These are phyloP conservation scores for Oppia nitens DNA, from an alignment of 1,140 invertebrate species.

Conservation along the genomic window DNA sequence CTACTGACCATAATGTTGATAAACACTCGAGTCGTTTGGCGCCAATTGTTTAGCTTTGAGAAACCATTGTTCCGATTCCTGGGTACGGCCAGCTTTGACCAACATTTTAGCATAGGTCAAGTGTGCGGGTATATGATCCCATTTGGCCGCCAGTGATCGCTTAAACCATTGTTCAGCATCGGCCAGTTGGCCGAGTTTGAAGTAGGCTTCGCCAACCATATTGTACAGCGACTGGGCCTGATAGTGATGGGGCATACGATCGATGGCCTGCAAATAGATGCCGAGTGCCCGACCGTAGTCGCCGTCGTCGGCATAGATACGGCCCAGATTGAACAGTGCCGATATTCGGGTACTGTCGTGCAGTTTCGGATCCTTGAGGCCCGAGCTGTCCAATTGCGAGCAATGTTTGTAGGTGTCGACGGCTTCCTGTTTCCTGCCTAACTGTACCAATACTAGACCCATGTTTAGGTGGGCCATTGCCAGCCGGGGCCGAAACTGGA, in stretches of 20 bases:
- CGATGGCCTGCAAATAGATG: conserved; percentile 69
- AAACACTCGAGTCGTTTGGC: conserved; percentile 59
- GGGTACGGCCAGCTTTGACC: conserved; percentile 57
- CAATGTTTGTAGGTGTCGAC: conserved; percentile 59
- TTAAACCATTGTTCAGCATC: conserved; percentile 68
- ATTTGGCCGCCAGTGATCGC: conserved; percentile 57
- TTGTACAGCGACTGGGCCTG: conserved; percentile 62
- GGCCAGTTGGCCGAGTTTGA: conserved; percentile 52
- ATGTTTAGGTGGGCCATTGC: conserved; percentile 88
- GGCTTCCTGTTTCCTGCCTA: conserved; percentile 64
- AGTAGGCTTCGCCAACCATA: conserved; percentile 66
- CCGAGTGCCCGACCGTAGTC: conserved; percentile 61
- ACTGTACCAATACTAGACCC: conserved; percentile 62
- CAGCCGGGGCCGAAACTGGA: conserved; percentile 78
- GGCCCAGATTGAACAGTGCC: conserved; percentile 73
- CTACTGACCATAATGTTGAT: conserved; percentile 63
- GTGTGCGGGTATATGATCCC: conserved; percentile 70
- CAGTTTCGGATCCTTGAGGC: conserved; percentile 67
- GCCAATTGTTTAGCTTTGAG: conserved; percentile 60
- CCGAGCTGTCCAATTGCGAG: conserved; percentile 59
- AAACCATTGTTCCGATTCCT: conserved; percentile 78
- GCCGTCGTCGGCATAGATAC: conserved; percentile 69
- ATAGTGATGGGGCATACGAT: conserved; percentile 58
- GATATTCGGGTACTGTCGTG: conserved; percentile 79
- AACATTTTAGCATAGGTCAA: conserved; percentile 77